These are phyloP conservation scores for Sebastiscus albofasciatus DNA, from an alignment of 2,797 vertebrate genomes.

Conservation along the genomic window DNA sequence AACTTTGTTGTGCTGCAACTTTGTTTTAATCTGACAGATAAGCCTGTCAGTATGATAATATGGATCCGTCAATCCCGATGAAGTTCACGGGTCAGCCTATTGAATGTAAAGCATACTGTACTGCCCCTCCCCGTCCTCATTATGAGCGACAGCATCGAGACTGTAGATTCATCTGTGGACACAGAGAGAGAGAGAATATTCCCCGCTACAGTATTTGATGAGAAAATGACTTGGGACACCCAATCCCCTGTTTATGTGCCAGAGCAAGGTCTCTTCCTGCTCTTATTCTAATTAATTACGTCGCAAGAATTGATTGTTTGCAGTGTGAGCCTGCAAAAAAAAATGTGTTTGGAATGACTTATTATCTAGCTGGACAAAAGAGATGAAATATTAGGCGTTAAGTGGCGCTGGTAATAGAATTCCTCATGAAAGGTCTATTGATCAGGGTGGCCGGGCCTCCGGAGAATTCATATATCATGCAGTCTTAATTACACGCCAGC, in stretches of 20 bases:
- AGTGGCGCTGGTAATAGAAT: constrained; percentile 84
- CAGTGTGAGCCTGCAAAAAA: constrained; percentile 63
- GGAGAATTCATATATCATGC: constrained; percentile 78
- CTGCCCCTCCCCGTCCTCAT: neutral
- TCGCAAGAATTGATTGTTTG: constrained; percentile 82
- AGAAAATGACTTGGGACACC: constrained; percentile 57
- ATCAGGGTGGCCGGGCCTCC: constrained; percentile 74
- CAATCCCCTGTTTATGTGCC: constrained; percentile 50
- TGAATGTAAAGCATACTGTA: constrained; percentile 10
- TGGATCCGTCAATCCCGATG: constrained; percentile 19
- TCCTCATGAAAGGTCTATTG: constrained; percentile 84
- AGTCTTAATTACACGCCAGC: constrained; percentile 81
- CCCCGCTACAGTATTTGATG: constrained; percentile 21
- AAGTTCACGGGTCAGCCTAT: constrained; percentile 27
- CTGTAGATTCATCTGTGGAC: neutral
- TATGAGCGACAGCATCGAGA: constrained; percentile 13
- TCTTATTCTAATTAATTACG: constrained; percentile 79
- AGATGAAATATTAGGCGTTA: constrained; percentile 87
- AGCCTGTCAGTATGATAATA: constrained; percentile 5
- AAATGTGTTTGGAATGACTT: constrained; percentile 83
- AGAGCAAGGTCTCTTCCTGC: constrained; percentile 65
- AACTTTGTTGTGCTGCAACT: constrained; percentile 27
- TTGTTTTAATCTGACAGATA: constrained; percentile 32
- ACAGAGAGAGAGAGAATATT: constrained; percentile 1
- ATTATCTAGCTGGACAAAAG: constrained; percentile 81